Evolutionary conservation across 1,140 invertebrate species (phyloP).

Genomic region (Sitodiplosis mosellana): DNA sequence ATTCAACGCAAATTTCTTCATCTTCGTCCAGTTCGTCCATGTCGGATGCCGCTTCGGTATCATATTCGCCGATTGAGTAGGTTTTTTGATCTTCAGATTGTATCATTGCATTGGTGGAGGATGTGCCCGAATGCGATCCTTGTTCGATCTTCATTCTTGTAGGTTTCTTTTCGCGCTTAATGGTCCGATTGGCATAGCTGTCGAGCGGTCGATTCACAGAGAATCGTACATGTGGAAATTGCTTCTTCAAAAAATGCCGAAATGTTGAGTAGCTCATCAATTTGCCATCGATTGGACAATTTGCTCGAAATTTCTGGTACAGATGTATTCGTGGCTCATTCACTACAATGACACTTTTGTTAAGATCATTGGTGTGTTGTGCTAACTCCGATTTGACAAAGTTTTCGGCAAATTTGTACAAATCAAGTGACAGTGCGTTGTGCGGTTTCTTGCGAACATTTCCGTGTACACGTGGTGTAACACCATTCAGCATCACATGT

Average conservation of each 20-base stretch:
- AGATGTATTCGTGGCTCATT: conserved; percentile 52
- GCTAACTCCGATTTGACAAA: conserved; percentile 53
- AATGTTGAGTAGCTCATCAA: conserved; percentile 65
- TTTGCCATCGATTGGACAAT: conserved; percentile 35
- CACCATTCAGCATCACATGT: conserved; percentile 58
- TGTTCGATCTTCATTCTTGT: too few species aligned
- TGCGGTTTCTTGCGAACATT: conserved; percentile 66
- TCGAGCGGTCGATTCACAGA: background rate
- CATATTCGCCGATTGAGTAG: too few species aligned
- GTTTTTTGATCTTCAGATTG: too few species aligned
- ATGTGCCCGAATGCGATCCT: too few species aligned
- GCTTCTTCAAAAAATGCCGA: conserved; percentile 59
- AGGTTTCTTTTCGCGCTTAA: too few species aligned
- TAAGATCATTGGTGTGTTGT: conserved; percentile 33
- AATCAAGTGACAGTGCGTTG: conserved; percentile 59
- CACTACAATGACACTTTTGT: conserved; percentile 17
- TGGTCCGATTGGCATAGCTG: too few species aligned
- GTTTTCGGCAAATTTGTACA: conserved; percentile 54
- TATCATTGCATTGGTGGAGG: too few species aligned
- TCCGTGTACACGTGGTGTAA: conserved; percentile 54
- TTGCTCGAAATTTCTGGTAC: conserved; percentile 52
- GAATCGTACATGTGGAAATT: conserved; percentile 34
- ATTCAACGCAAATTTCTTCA: too few species aligned
- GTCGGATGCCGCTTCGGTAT: too few species aligned
- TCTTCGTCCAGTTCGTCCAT: too few species aligned